Conservation (phyloP, 2,113 vertebrate genomes). For the Leptobrachium leishanense region DNA sequence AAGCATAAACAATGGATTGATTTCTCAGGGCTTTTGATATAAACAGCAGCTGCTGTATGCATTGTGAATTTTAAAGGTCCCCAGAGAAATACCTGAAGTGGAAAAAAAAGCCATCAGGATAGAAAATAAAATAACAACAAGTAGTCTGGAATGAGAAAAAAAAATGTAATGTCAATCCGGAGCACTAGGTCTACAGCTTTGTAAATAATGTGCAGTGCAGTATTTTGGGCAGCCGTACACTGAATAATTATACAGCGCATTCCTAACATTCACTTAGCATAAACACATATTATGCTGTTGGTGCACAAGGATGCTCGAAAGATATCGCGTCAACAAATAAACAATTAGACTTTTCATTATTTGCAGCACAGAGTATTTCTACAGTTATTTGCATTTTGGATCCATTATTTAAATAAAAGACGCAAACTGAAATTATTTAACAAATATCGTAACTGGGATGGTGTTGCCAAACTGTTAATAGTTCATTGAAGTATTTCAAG, state of each 20-base stretch:
- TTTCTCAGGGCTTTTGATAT: slow-evolving; percentile 54
- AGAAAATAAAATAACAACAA: slow-evolving; percentile 49
- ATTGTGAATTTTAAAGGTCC: slow-evolving; percentile 54
- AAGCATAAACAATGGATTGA: slow-evolving; percentile 60
- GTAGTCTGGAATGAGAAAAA: slow-evolving; percentile 44
- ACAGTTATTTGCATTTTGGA: too few relatives aligned
- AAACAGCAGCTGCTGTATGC: slow-evolving; percentile 52
- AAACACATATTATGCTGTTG: slow-evolving; percentile 29
- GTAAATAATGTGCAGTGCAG: slow-evolving; percentile 42
- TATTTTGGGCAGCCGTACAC: slow-evolving; percentile 51
- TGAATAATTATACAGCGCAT: not conserved
- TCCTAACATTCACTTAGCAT: not conserved
- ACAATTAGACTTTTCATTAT: too few relatives aligned
- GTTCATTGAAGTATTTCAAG: too few relatives aligned
- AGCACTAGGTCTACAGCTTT: slow-evolving; percentile 47
- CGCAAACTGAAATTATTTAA: too few relatives aligned
- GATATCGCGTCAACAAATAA: too few relatives aligned
- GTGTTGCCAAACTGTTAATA: too few relatives aligned
- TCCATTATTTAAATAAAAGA: too few relatives aligned
- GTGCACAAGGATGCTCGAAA: too few relatives aligned
- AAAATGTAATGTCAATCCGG: slow-evolving; percentile 30
- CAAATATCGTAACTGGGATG: too few relatives aligned
- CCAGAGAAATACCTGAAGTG: slow-evolving; percentile 45
- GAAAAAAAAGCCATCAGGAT: slow-evolving; percentile 16
- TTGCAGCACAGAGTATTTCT: too few relatives aligned